Percentiles rank a stretch among this genome's conserved stretches.
Conservation (phyloP, 2,113 vertebrate genomes). For the Eclectus roratus region DNA sequence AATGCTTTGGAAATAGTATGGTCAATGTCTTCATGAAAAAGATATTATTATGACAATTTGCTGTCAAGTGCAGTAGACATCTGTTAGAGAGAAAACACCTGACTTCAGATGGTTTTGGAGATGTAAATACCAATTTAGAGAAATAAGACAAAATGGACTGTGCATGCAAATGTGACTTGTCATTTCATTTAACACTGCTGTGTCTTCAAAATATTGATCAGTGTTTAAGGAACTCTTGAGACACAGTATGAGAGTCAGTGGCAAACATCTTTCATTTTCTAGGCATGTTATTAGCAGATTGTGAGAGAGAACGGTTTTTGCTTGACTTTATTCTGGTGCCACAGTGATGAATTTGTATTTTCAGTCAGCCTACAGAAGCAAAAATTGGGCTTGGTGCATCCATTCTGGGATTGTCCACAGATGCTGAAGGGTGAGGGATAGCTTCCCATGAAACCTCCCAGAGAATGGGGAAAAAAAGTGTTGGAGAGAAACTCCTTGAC, state of each 20-base stretch:
- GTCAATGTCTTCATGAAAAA: not conserved
- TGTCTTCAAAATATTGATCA: not conserved
- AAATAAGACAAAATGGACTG: not conserved
- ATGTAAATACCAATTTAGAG: not conserved
- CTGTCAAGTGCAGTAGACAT: not conserved
- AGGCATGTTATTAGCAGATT: not conserved
- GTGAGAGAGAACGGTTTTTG: not conserved
- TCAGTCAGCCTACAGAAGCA: not conserved
- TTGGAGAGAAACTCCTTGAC: not conserved
- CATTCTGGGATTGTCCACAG: rapidly evolving
- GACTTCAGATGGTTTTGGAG: not conserved
- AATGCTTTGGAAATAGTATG: not conserved
- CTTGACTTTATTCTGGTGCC: not conserved
- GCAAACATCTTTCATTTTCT: not conserved
- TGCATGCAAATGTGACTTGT: not conserved
- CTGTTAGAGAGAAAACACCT: not conserved
- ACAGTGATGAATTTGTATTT: not conserved
- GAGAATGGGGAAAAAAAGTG: not conserved
- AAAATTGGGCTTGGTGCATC: not conserved
- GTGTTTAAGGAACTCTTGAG: not conserved
- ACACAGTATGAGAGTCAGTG: not conserved
- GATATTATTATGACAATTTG: slow-evolving; percentile 10
- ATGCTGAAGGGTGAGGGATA: not conserved
- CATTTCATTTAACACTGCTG: not conserved
- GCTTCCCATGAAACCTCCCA: not conserved